Conservation (phyloP, 2,888 invertebrate genomes). For the Teleogryllus oceanicus region DNA sequence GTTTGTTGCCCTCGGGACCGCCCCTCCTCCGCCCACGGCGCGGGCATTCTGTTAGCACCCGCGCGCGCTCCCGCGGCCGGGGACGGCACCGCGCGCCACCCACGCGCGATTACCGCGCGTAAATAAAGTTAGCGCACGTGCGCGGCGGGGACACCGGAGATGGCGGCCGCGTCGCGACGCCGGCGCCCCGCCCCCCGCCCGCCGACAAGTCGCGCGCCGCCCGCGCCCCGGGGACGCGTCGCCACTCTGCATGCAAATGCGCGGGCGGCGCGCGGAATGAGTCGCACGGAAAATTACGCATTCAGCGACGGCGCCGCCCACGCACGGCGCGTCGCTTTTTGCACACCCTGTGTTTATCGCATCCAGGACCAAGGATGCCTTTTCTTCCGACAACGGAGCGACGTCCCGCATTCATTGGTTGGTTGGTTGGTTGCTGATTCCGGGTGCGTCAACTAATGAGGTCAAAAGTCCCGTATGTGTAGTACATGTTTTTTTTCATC, state of each 20-base stretch:
- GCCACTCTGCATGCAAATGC: constrained; percentile 18
- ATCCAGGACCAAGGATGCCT: too few species aligned
- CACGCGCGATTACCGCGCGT: background rate
- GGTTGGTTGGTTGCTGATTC: too few species aligned
- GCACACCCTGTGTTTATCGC: too few species aligned
- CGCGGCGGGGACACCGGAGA: background rate
- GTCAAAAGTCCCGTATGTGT: too few species aligned
- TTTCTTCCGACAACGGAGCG: too few species aligned
- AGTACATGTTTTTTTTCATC: too few species aligned
- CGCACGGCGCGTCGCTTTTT: too few species aligned
- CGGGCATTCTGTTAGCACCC: background rate
- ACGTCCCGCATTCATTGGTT: too few species aligned
- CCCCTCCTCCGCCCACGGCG: background rate
- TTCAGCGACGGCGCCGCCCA: background rate
- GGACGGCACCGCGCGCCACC: background rate
- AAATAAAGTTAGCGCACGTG: background rate
- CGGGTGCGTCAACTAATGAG: too few species aligned
- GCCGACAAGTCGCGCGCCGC: constrained; percentile 6
- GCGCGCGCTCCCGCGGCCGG: background rate
- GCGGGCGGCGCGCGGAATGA: background rate
- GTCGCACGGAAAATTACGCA: background rate
- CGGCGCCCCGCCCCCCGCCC: background rate
- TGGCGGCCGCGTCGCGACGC: background rate
- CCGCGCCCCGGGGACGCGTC: background rate
- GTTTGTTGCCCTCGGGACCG: background rate